Percentiles rank a stretch among this genome's conserved stretches.
phyloP scores from a whole-genome alignment of 2,797 vertebrate genomes.

The Neoniphon sammara region DNA sequence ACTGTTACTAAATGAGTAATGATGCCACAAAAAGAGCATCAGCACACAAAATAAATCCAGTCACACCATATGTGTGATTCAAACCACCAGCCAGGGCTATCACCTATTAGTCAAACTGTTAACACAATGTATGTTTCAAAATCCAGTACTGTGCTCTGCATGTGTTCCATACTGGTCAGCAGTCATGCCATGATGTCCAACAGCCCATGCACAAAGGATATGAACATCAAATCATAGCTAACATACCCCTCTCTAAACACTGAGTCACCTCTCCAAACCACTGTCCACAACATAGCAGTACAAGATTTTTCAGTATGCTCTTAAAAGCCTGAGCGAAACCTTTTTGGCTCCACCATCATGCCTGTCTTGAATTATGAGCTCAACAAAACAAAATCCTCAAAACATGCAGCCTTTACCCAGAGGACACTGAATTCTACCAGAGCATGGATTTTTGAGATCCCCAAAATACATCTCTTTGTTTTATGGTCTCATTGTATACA shows the following conservation, averaged over 20 bases:
- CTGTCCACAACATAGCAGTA: conserved; percentile 66
- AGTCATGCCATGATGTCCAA: conserved; percentile 12
- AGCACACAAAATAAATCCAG: background rate
- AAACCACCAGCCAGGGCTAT: conserved; percentile 1
- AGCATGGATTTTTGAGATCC: conserved; percentile 66
- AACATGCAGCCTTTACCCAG: conserved; percentile 77
- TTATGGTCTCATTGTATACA: conserved; percentile 64
- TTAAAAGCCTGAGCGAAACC: conserved; percentile 74
- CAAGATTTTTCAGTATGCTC: conserved; percentile 43
- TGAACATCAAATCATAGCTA: conserved; percentile 42
- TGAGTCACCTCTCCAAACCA: conserved; percentile 62
- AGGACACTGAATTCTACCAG: conserved; percentile 71
- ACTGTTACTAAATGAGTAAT: background rate
- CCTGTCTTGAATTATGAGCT: conserved; percentile 85
- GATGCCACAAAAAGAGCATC: background rate
- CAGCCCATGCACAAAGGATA: conserved; percentile 19
- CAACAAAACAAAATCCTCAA: conserved; percentile 82
- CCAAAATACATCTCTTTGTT: conserved; percentile 76
- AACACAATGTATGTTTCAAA: background rate
- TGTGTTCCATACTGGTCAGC: conserved; percentile 5
- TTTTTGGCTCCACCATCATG: conserved; percentile 72
- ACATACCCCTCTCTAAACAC: conserved; percentile 41
- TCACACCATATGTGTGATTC: background rate
- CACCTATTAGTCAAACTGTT: conserved; percentile 2
- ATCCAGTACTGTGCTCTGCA: background rate